phyloP scores from a whole-genome alignment of 2,888 invertebrate species.

The Cosmorhoe ocellata region DNA sequence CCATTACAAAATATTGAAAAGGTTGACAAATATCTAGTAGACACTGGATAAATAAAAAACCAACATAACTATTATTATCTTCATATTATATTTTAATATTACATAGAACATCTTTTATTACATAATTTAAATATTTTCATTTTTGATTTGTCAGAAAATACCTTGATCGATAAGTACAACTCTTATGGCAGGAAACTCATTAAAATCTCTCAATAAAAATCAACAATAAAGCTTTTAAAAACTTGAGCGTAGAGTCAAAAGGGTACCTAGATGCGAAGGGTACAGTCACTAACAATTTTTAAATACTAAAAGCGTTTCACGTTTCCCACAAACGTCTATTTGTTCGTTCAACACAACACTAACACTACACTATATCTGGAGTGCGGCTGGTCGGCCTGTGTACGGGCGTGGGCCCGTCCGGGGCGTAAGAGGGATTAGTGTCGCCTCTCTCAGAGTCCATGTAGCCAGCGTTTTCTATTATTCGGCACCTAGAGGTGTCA shows the following conservation, averaged over 20 bases:
- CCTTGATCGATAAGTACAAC: conserved; percentile 62
- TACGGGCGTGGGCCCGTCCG: conserved; percentile 73
- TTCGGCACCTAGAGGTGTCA: conserved; percentile 70
- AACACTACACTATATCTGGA: conserved; percentile 65
- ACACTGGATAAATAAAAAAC: conserved; percentile 6
- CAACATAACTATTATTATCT: conserved; percentile 35
- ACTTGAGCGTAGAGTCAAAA: conserved; percentile 77
- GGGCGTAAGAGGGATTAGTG: conserved; percentile 73
- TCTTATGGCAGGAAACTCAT: conserved; percentile 70
- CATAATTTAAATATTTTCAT: conserved; percentile 63
- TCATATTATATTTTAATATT: conserved; percentile 52
- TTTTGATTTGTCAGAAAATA: conserved; percentile 60
- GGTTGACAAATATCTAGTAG: too few relatives aligned
- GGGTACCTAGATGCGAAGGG: conserved; percentile 73
- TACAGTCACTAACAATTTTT: conserved; percentile 73
- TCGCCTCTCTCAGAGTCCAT: conserved; percentile 70
- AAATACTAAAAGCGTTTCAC: conserved; percentile 78
- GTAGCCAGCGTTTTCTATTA: conserved; percentile 78
- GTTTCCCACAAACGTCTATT: conserved; percentile 75
- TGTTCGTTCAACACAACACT: conserved; percentile 34
- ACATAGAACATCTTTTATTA: conserved; percentile 71
- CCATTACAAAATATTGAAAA: too few relatives aligned
- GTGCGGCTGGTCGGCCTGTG: conserved; percentile 50
- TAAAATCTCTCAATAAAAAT: conserved; percentile 73
- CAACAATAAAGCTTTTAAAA: conserved; percentile 80